phyloP scores from a whole-genome alignment of 2,797 vertebrate species.

The Agapornis canus region DNA sequence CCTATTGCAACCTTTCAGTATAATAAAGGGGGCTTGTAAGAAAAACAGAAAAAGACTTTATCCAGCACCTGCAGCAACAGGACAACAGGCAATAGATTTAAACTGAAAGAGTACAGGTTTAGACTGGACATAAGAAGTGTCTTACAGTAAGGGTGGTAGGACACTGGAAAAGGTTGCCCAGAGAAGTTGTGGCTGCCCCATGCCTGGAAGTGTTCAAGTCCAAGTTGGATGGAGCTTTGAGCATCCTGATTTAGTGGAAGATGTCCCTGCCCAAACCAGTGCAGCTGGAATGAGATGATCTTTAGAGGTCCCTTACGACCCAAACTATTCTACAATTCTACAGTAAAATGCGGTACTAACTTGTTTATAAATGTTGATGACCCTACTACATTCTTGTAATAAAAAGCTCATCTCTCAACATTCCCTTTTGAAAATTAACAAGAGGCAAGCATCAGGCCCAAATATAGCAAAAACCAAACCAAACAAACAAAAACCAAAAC shows the following conservation, averaged over 20 bases:
- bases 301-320: fast-evolving
- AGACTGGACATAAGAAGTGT: neutral
- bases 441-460: neutral
- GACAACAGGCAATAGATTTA: neutral
- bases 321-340: neutral
- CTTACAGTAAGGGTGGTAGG: neutral
- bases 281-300: neutral
- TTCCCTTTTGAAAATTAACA: neutral
- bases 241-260: neutral
- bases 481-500: neutral
- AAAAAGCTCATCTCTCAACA: neutral
- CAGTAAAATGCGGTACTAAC: neutral
- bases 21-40: neutral
- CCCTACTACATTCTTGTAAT: neutral
- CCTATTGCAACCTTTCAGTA: neutral
- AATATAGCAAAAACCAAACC: neutral
- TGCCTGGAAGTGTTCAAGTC: neutral
- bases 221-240: neutral
- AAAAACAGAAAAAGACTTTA: neutral
- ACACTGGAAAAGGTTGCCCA: neutral
- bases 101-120: neutral
- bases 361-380: neutral
- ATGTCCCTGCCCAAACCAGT: neutral
- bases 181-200: neutral
- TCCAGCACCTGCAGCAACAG: neutral